Evolutionary conservation across 2,113 vertebrate genomes (phyloP), one percentile per base, ranked within the genome.

Genomic region (Xerus inauris): DNA sequence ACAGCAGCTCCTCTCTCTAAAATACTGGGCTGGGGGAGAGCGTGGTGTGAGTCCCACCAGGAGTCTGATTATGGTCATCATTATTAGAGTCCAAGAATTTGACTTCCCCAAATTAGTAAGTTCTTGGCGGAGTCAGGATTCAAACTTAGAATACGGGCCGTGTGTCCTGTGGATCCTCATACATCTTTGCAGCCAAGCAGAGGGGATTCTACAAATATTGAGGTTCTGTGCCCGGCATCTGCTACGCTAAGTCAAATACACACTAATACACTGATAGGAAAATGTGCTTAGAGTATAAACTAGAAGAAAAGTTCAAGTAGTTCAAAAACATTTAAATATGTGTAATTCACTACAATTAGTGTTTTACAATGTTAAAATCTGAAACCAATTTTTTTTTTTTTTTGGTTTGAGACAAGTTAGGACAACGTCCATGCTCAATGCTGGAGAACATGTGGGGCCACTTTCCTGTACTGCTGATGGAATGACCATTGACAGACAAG

Each of bases 61-160:
- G 51, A 54, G 6, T 62, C 22, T 94, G 73, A 42, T 14, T 76
- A n/a, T 30, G 6, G 26, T 35, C n/a, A 64, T 38, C 49, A 57
- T 75, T 51, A 47, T 79, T n/a, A 81, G 42, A 89, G 38, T 28
- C 45, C 30, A 86, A 40, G 20, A 69, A 76, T 35, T 17, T 40
- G 6, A 51, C 64, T 95, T 95, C 45, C 83, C 71, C 51, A 22
- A n/a, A 54, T 93, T 42, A 91, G 45, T 32, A 89, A 90, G 57
- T 81, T 75, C 42, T 75, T 76, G 35, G 30, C 59, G 87, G 65
- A 65, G 26, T 83, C 17, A 17, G 26, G 8, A 79, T 86, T 94
- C 62, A 77, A 93, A 86, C 47, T 57, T 85, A 79, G 57, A 72
- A 72, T 0, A 12, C 57, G 49, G 16, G 72, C 35, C 40, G 42